Conservation (phyloP, 2,113 vertebrate species). For the Callorhinus ursinus region DNA sequence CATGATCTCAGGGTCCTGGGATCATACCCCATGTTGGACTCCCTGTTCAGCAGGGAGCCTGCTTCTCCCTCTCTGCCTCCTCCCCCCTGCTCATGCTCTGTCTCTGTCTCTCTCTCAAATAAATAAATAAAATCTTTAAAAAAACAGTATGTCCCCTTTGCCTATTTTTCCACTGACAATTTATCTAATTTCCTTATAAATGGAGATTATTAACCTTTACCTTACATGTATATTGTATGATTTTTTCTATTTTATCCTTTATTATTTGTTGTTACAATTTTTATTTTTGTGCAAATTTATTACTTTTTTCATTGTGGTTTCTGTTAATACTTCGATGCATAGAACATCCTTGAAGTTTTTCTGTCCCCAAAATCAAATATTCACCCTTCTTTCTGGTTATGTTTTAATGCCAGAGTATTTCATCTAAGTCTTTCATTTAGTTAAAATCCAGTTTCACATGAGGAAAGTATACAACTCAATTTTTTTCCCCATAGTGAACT, state of each 20-base stretch:
- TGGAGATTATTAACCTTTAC: not conserved
- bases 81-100: too few relatives aligned
- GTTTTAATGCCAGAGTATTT: not conserved
- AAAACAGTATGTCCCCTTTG: not conserved
- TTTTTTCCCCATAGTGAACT: not conserved
- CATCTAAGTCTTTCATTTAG: constrained; percentile 14
- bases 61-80: too few relatives aligned
- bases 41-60: too few relatives aligned
- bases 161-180: not conserved
- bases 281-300: not conserved
- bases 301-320: not conserved
- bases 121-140: too few relatives aligned
- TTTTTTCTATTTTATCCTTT: not conserved
- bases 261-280: not conserved
- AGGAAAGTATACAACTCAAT: not conserved
- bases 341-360: not conserved
- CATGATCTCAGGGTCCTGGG: too few relatives aligned
- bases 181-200: not conserved
- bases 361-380: not conserved
- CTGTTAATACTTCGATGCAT: not conserved
- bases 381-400: not conserved
- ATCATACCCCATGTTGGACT: too few relatives aligned
- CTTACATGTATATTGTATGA: not conserved
- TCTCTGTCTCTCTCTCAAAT: too few relatives aligned
- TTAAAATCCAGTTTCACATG: not conserved